These are phyloP conservation scores for Acheta domesticus DNA, from an alignment of 2,888 invertebrate genomes.

Conservation along the genomic window DNA sequence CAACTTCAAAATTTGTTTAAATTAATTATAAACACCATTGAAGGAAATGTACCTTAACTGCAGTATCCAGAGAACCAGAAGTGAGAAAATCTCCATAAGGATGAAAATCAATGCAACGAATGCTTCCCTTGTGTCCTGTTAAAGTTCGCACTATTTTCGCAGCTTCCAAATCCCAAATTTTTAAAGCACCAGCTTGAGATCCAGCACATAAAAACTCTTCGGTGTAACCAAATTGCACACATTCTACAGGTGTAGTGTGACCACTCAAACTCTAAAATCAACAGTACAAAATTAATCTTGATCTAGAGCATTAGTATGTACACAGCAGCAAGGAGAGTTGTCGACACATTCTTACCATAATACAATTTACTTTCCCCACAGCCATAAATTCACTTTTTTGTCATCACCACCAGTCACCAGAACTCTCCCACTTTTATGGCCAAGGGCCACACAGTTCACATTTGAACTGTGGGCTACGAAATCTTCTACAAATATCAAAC, in stretches of 20 bases:
- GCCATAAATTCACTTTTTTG: conserved; percentile 96
- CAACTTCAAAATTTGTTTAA: neutral
- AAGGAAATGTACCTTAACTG: conserved; percentile 60
- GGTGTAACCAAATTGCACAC: conserved; percentile 89
- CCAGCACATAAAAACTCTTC: conserved; percentile 95
- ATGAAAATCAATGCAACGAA: conserved; percentile 89
- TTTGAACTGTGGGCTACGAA: conserved; percentile 80
- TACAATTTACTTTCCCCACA: conserved; percentile 89
- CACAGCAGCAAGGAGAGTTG: too few species aligned
- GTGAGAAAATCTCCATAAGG: conserved; percentile 92
- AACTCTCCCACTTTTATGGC: conserved; percentile 86
- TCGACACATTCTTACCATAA: conserved; percentile 68
- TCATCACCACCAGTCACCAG: conserved; percentile 94
- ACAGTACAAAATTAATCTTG: too few species aligned
- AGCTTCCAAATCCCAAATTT: conserved; percentile 94
- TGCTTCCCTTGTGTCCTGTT: conserved; percentile 81
- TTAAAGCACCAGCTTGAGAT: conserved; percentile 87
- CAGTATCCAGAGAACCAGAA: conserved; percentile 89
- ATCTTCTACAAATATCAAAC: conserved; percentile 61
- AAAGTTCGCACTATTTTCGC: conserved; percentile 88
- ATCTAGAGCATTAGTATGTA: too few species aligned
- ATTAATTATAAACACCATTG: neutral
- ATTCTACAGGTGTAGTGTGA: conserved; percentile 90
- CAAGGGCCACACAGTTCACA: conserved; percentile 84
- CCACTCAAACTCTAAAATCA: conserved; percentile 78